These are phyloP conservation scores for Stratiomys singularior DNA, from an alignment of 2,888 invertebrate genomes.

Conservation along the genomic window DNA sequence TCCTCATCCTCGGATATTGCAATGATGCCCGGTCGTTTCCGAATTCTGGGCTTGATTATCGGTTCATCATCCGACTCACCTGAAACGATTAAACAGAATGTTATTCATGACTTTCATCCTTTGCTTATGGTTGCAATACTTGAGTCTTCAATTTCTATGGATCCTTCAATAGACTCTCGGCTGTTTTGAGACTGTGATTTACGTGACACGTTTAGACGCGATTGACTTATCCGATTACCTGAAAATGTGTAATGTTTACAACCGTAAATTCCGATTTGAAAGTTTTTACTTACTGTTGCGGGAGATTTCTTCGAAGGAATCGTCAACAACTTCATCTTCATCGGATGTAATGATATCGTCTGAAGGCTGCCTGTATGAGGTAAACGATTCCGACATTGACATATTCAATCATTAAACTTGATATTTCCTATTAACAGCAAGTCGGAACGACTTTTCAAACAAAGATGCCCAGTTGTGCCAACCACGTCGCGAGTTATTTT, in stretches of 20 bases:
- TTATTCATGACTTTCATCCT: background rate
- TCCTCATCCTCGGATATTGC: background rate
- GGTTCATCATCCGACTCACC: conserved; percentile 1
- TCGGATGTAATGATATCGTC: conserved; percentile 12
- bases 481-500: background rate
- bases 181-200: background rate
- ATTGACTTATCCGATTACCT: background rate
- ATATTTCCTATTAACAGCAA: background rate
- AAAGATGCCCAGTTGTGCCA: background rate
- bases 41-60: background rate
- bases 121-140: background rate
- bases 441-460: background rate
- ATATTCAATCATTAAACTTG: background rate
- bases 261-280: background rate
- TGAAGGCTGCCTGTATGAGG: background rate
- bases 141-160: conserved; percentile 8
- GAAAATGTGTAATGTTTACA: background rate
- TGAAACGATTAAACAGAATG: background rate
- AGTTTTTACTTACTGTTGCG: background rate
- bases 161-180: background rate
- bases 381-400: background rate
- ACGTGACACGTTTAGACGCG: background rate
- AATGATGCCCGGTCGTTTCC: background rate
- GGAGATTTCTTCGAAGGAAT: background rate
- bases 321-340: background rate